Evolutionary conservation across 2,797 vertebrate genomes (phyloP), one percentile per base, ranked within the genome.

Genomic region (Menidia menidia): DNA sequence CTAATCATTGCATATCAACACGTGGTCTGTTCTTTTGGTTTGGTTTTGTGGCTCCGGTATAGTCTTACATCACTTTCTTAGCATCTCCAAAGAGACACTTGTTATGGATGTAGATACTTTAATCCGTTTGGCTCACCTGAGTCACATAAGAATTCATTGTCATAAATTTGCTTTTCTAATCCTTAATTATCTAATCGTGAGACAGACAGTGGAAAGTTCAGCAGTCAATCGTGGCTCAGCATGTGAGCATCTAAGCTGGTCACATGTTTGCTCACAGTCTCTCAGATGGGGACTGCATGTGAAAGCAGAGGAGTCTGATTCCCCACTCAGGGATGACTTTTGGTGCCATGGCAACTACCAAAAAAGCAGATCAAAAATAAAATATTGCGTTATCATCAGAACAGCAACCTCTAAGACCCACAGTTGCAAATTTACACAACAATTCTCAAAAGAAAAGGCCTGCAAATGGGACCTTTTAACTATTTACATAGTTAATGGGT

Each of bases 181-280:
- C 35, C 18, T 73, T 18, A 48, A 31, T 65, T 73, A 56, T 63
- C 15, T 59, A 32, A 47, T 45, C 35, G 19, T 0, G 1, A 78
- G 60, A 59, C 43, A 32, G 33, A 63, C 35, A 8, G 51, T 69
- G 18, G 33, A 50, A 62, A 55, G 62, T 48, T 82, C 66, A 82
- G 33, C 32, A 50, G 73, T 68, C 61, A 80, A 48, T 7, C 43
- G 44, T 78, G 77, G 73, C 67, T 79, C 60, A 63, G 56, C 77
- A 60, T 73, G 68, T 62, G 39, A 77, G 66, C 31, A 12, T 64
- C 6, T 64, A 58, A 68, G 47, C 63, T 43, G 35, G 31, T 75
- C 67, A 71, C 58, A 25, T 57, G 33, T 62, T 58, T 64, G 4
- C 12, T 59, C 42, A 0, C 0, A 31, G 39, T 30, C 6, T 74